Percentiles rank a stretch among this genome's conserved stretches.
Evolutionary conservation across 2,888 invertebrate species (phyloP).

Genomic region (Drosophila dives): DNA sequence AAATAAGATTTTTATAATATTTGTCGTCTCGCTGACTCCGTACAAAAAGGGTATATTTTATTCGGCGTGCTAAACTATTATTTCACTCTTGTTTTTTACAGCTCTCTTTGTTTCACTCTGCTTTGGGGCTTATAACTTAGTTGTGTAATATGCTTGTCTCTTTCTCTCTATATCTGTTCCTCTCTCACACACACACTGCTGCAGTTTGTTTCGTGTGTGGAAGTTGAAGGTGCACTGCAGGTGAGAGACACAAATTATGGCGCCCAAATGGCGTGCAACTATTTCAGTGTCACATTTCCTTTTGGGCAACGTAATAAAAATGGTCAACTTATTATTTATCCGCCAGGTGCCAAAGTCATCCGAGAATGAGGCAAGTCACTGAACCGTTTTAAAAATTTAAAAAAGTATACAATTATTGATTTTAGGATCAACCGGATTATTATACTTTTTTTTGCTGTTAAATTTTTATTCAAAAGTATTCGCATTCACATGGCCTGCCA

Average conservation of each 20-base stretch:
- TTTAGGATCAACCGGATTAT: too few species aligned
- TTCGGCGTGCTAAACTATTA: background rate
- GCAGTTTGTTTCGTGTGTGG: background rate
- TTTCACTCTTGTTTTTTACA: constrained; percentile 4
- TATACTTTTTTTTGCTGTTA: too few species aligned
- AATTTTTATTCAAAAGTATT: too few species aligned
- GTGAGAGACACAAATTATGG: constrained; percentile 45
- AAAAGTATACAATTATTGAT: too few species aligned
- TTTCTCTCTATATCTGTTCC: background rate
- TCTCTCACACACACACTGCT: background rate
- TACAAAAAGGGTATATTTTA: constrained; percentile 2
- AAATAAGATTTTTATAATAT: background rate
- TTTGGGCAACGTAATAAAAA: constrained; percentile 49
- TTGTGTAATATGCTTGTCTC: constrained; percentile 38
- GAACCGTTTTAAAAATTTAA: too few species aligned
- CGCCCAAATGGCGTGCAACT: constrained; percentile 57
- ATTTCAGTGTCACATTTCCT: constrained; percentile 46
- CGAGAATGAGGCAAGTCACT: constrained; percentile 1
- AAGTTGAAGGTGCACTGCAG: background rate
- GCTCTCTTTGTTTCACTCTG: constrained; percentile 11
- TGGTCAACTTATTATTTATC: constrained; percentile 59
- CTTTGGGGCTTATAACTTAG: constrained; percentile 56
- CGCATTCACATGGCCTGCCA: too few species aligned
- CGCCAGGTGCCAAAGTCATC: constrained; percentile 41
- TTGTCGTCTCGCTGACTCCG: background rate